Conservation (phyloP, 2,797 vertebrate species). For the Chrysocyon brachyurus region DNA sequence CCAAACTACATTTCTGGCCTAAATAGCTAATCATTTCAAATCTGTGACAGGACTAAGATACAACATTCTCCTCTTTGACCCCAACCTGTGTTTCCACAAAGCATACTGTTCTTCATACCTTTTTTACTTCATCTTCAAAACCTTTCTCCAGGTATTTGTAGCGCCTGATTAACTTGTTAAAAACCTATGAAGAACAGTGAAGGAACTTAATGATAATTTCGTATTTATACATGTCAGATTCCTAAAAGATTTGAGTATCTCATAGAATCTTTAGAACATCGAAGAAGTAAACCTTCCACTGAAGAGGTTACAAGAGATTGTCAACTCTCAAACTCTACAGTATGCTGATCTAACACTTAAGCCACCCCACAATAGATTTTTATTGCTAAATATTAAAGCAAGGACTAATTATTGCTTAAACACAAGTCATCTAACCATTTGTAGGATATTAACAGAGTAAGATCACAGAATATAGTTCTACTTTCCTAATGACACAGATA, state of each 20-base stretch:
- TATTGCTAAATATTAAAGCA: neutral
- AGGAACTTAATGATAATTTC: neutral
- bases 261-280: neutral
- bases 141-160: slow-evolving; percentile 99
- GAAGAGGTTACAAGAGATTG: neutral
- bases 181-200: slow-evolving; percentile 91
- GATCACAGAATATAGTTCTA: neutral
- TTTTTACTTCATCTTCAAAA: slow-evolving; percentile 99
- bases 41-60: neutral
- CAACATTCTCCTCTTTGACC: neutral
- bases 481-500: neutral
- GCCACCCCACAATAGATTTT: neutral
- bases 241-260: neutral
- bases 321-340: neutral
- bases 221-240: neutral
- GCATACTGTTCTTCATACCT: slow-evolving; percentile 88
- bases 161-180: slow-evolving; percentile 99
- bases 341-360: neutral
- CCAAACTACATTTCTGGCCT: slow-evolving; percentile 10
- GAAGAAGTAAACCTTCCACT: neutral
- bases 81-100: neutral
- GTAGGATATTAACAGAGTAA: neutral
- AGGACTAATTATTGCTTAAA: slow-evolving; percentile 25
- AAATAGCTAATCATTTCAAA: neutral
- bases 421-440: neutral